Evolutionary conservation across 2,113 vertebrate species (phyloP), one percentile per base, ranked within the genome.

Genomic region (Ictalurus punctatus): DNA sequence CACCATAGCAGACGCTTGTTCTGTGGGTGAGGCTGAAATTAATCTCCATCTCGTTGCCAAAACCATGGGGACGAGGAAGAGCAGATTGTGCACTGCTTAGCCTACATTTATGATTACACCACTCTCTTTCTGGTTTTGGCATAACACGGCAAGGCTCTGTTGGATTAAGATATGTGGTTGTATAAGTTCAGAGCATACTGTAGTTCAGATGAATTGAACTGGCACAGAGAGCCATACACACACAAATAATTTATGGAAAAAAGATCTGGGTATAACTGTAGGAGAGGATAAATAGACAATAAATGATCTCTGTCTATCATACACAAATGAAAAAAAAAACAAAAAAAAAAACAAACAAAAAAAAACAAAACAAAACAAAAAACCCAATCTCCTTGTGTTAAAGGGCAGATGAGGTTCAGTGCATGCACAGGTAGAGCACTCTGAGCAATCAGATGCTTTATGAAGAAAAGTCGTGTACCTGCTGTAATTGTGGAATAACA

Each of bases 401-500:
- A 37, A 56, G 48, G 69, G 23, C 21, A 34, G 69, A 74, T 74
- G 78, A 81, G 52, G 67, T 88, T 61, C 63, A 40, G 58, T 67
- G 25, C 48, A 52, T 23, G 86, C 44, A 69, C 76, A 85, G 83
- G 69, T 61, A 85, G 23, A 86, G 88, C 69, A 83, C 65, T 52
- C 81, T 48, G 87, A 84, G 81, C 81, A 88, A 88, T 88, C 54
- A 61, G 69, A 63, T 63, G 63, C 76, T 89, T 85, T 80, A 89
- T 86, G 88, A 89, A 80, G 83, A 85, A 85, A 85, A 81, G 83
- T 79, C 89, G 73, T 76, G 48, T 85, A 89, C 86, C 88, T 89
- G 83, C 87, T 78, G 85, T 91, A 92, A 93, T 90, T 92, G 92
- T 88, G 82, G 88, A 92, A 92, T 91, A 92, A 92, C 88, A 92